Evolutionary conservation across 1,140 invertebrate genomes (phyloP).

Genomic region (Pristionchus pacificus): DNA sequence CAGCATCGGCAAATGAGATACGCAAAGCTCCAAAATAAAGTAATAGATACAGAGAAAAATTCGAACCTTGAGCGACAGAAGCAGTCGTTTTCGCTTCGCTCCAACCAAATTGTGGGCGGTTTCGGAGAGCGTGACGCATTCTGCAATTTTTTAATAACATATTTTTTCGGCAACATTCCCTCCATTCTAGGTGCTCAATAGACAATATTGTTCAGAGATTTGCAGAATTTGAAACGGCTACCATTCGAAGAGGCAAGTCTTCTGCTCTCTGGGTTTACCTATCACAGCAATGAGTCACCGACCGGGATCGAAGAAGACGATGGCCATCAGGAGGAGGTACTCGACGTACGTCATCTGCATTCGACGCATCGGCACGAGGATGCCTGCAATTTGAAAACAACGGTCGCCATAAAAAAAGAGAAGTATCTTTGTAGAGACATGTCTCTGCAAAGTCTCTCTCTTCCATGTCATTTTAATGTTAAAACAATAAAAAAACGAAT

Average conservation of each 20-base stretch:
- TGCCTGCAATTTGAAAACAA: too few species aligned
- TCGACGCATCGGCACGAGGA: constrained; percentile 48
- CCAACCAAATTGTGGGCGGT: neutral
- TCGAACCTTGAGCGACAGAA: neutral
- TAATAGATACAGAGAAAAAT: too few species aligned
- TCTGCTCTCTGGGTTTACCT: constrained; percentile 5
- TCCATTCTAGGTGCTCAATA: neutral
- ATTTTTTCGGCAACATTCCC: too few species aligned
- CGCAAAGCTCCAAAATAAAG: too few species aligned
- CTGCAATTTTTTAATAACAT: neutral
- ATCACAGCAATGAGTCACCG: neutral
- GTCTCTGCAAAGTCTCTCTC: neutral
- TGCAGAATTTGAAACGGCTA: neutral
- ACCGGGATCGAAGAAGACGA: constrained; percentile 55
- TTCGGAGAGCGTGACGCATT: neutral
- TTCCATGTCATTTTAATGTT: neutral
- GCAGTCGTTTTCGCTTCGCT: neutral
- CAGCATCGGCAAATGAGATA: too few species aligned
- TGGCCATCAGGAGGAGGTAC: constrained; percentile 51
- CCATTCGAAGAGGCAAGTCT: neutral
- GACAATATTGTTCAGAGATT: neutral
- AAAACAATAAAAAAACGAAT: neutral
- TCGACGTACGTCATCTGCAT: constrained; percentile 50
- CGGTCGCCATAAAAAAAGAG: neutral
- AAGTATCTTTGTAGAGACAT: neutral